Conservation (phyloP, 2,113 vertebrate species). For the Petrocephalus zakoni region DNA sequence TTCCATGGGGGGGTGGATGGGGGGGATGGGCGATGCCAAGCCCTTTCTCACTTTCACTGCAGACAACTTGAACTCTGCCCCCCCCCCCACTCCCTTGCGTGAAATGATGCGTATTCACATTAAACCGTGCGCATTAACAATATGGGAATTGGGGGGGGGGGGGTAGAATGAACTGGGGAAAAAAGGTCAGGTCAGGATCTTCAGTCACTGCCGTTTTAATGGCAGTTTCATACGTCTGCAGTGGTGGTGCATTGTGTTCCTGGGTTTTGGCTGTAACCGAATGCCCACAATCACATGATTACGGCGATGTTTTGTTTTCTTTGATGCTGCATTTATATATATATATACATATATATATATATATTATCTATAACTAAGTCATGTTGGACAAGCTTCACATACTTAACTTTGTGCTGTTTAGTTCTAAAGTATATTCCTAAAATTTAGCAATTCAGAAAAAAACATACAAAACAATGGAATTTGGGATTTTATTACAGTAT, state of each 20-base stretch:
- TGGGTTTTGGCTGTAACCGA: background rate
- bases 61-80: conserved; percentile 38
- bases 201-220: background rate
- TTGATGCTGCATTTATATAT: too few relatives aligned
- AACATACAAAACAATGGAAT: background rate
- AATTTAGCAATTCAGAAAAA: background rate
- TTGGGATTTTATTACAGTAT: background rate
- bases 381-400: too few relatives aligned
- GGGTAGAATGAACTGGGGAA: conserved; percentile 25
- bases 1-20: conserved; percentile 40
- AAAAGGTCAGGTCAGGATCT: background rate
- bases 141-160: conserved; percentile 38
- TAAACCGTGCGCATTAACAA: conserved; percentile 41
- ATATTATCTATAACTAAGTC: too few relatives aligned
- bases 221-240: too few relatives aligned
- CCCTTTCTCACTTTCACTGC: conserved; percentile 29
- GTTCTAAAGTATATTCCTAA: too few relatives aligned
- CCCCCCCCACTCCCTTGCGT: conserved; percentile 36
- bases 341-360: too few relatives aligned
- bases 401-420: too few relatives aligned
- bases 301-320: background rate
- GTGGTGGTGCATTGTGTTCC: too few relatives aligned
- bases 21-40: conserved; percentile 32
- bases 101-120: conserved; percentile 42
- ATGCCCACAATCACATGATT: background rate